Evolutionary conservation across 1,140 invertebrate genomes (phyloP), one percentile per base, ranked within the genome.

Genomic region (Ceratina japonica): DNA sequence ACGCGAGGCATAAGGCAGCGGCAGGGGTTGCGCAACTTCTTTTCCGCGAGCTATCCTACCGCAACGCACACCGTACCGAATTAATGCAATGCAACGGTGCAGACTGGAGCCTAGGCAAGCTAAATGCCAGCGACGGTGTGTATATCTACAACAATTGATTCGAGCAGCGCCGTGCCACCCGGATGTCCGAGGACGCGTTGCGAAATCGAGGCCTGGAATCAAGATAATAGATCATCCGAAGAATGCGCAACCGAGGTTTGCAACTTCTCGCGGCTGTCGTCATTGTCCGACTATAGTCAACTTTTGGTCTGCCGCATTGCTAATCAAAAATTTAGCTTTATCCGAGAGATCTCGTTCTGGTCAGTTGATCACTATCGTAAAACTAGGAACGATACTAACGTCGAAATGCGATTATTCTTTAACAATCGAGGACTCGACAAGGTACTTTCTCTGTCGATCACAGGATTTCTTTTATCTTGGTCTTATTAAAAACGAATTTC

Each of bases 61-160:
- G 54, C 75, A 85, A 75, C 80, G 80, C 84, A 85, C 84, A 85
- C 84, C 73, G 76, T 85, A 83, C 80, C 84, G 70, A 86, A 86
- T 85, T 85, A 85, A 85, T 82, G 84, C 80, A 74, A 74, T 66
- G 31, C 52, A 72, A 64, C 52, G 49, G 77, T 75, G 71, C 37
- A 59, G 61, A 73, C 61, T 49, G 56, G 49, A 24, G 24, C 51
- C 16, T n/a, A 84, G 58, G 58, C 75, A 77, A 70, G 75, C 65
- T 86, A 86, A 86, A 86, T 86, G 84, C 84, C 84, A 85, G 72
- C 74, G 59, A 73, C 82, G 56, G 69, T 65, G 73, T 75, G n/a
- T 44, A 44, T 44, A 44, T 44, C 16, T 56, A 62, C 63, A 85
- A 85, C 84, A 82, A 86, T 86, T 79, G 84, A 86, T 86, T 44